A percentile compares a stretch with the other conserved stretches of the same genome.
phyloP scores from a whole-genome alignment of 1,140 invertebrate species.

The Lordiphosa stackelbergi region DNA sequence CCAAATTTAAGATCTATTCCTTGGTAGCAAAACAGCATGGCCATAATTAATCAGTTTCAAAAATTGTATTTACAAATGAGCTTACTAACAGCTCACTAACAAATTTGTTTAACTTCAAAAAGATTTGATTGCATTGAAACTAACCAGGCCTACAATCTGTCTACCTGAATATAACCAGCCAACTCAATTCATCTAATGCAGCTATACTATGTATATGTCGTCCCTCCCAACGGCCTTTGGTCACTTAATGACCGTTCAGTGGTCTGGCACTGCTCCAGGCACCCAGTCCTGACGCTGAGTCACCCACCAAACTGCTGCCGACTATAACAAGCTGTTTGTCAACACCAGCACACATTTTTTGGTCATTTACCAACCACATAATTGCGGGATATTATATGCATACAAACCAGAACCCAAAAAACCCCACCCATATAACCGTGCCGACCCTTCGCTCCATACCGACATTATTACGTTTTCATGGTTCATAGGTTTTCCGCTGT shows the following conservation, averaged over 20 bases:
- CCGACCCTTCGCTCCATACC: slow-evolving; percentile 6
- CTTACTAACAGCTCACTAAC: no score
- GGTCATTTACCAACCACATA: slow-evolving; percentile 74
- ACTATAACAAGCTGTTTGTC: slow-evolving; percentile 71
- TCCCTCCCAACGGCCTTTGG: slow-evolving; percentile 39
- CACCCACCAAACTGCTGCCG: background rate
- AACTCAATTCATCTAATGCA: slow-evolving; percentile 1
- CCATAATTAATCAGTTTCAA: no score
- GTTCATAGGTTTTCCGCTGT: slow-evolving; percentile 66
- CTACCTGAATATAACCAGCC: background rate
- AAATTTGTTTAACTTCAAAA: no score
- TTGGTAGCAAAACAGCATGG: no score
- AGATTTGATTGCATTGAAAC: no score
- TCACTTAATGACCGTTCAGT: slow-evolving; percentile 71
- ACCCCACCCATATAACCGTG: background rate
- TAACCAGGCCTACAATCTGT: no score
- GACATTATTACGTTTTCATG: slow-evolving; percentile 67
- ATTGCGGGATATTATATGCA: slow-evolving; percentile 73
- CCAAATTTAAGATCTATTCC: no score
- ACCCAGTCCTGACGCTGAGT: slow-evolving; percentile 6
- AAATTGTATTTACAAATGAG: no score
- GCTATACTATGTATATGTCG: background rate
- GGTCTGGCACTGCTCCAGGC: slow-evolving; percentile 35
- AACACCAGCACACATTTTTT: slow-evolving; percentile 73
- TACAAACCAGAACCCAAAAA: slow-evolving; percentile 23